Base-by-base conservation (phyloP, 1,140 invertebrate genomes). In the Monochamus saltuarius region DNA sequence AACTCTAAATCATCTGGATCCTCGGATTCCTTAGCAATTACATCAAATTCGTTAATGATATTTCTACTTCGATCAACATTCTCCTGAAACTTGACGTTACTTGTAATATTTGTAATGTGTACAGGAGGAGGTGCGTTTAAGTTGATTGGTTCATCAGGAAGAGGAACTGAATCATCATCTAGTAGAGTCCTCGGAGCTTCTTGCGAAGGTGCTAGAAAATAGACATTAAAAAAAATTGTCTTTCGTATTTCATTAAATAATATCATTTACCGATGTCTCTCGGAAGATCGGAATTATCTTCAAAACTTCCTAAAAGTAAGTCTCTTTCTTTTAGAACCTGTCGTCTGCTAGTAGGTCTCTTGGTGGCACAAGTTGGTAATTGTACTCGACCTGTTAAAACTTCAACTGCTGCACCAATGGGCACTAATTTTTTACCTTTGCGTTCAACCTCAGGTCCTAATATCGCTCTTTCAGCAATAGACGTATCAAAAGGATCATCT, bases 401-500 rank as follows among this genome's bases (percentile, higher is more conserved):
- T 73, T 92, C 89, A 65, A 93, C 91, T 11, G 91, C 91, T 59
- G 88, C 84, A 3, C 91, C 91, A 62, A 94, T 81, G 67, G 88
- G 91, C 4, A 94, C 85, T 39, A 89, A 80, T 70, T 89, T 89
- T 65, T 89, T 92, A 29, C 89, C 90, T 71, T 87, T 88, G 62
- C 85, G 85, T 69, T 87, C 86, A 50, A 85, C 83, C 66, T 85
- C 83, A 38, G 85, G 85, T 7, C 87, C 87, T 74, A 89, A 88
- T 1, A 94, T 88, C 19, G 94, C 84, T 68, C 89, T 89, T 56
- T 93, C 91, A 29, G 91, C 91, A 62, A 85, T 90, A 1, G 90
- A 89, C 10, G 92, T 95, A 69, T 95, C 92, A 73, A 95, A 95
- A 0, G 89, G 89, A 80, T 92, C 90, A 59, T 87, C 87, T 68